Percentiles rank a stretch among this genome's conserved stretches.
phyloP scores from a whole-genome alignment of 2,797 vertebrate genomes.

The Vipera ursinii region DNA sequence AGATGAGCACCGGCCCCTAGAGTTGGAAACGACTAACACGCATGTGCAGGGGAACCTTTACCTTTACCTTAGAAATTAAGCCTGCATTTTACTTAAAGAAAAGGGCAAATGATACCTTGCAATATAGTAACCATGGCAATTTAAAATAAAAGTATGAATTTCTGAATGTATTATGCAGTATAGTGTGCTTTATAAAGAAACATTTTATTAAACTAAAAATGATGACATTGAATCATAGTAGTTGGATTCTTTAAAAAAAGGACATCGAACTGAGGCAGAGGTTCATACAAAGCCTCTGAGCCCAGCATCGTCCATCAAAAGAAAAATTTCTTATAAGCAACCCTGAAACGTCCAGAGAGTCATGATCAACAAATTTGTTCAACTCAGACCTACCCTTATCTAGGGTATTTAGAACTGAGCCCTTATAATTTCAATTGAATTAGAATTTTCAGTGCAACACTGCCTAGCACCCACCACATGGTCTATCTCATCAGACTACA shows the following conservation, averaged over 20 bases:
- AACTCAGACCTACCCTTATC: neutral
- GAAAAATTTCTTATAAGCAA: neutral
- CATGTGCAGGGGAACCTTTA: too few species aligned
- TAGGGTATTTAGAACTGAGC: neutral
- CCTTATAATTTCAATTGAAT: neutral
- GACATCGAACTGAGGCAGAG: neutral
- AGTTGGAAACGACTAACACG: too few species aligned
- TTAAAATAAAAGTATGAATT: conserved; percentile 18
- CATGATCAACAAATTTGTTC: neutral
- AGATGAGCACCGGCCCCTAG: too few species aligned
- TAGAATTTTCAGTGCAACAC: neutral
- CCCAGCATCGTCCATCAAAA: neutral
- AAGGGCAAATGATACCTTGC: conserved; percentile 21
- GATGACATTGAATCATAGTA: neutral
- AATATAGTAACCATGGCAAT: neutral
- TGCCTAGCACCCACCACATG: neutral
- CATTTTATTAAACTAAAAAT: conserved; percentile 18
- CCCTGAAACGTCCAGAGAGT: neutral
- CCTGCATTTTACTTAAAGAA: conserved; percentile 8
- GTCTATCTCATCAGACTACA: neutral
- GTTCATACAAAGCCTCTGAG: neutral
- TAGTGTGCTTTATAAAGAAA: conserved; percentile 1
- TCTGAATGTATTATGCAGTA: conserved; percentile 15
- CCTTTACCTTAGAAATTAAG: neutral
- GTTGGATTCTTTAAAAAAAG: neutral